Conservation (phyloP, 2,113 vertebrate species). For the Cariama cristata region DNA sequence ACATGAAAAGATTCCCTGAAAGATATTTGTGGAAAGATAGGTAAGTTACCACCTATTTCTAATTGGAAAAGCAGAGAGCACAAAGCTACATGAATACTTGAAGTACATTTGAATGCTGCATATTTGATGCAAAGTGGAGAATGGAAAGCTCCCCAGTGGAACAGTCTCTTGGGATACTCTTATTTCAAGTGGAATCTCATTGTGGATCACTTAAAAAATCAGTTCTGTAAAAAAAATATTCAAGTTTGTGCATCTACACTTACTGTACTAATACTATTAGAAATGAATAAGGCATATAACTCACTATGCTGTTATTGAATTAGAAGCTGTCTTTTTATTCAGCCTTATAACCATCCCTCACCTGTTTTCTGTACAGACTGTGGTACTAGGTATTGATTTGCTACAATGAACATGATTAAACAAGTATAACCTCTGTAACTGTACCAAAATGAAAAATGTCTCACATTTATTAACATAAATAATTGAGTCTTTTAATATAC, state of each 20-base stretch:
- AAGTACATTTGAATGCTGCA: background rate
- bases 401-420: conserved; percentile 27
- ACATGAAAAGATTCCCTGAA: background rate
- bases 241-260: background rate
- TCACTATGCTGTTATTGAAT: background rate
- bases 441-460: conserved; percentile 22
- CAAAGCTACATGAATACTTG: background rate
- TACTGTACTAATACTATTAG: conserved; percentile 13
- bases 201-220: conserved; percentile 31
- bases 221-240: background rate
- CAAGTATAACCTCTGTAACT: background rate
- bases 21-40: background rate
- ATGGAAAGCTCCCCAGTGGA: background rate
- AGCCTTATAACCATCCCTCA: background rate
- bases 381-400: conserved; percentile 38
- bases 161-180: background rate
- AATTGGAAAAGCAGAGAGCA: background rate
- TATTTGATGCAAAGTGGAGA: conserved; percentile 14
- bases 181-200: conserved; percentile 34
- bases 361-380: background rate
- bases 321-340: background rate
- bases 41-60: background rate
- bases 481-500: conserved; percentile 25
- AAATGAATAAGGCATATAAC: conserved; percentile 7
- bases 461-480: conserved; percentile 34